Evolutionary conservation across 2,797 vertebrate genomes (phyloP).

Genomic region (Fistularia tabacaria): DNA sequence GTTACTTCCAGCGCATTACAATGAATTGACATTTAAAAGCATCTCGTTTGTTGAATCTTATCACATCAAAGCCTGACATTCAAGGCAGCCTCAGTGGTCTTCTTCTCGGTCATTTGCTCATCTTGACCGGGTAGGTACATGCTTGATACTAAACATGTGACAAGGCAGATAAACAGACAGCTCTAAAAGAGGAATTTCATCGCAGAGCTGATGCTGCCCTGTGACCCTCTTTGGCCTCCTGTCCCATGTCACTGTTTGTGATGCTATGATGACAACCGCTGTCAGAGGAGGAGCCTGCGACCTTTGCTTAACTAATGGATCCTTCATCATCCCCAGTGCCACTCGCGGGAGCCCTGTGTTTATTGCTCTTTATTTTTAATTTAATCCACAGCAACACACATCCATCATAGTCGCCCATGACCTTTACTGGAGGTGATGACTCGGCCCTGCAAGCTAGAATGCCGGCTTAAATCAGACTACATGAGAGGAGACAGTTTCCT

Average conservation of each 20-base stretch:
- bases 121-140: constrained; percentile 54
- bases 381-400: constrained; percentile 71
- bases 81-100: constrained; percentile 4
- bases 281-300: constrained; percentile 75
- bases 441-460: constrained; percentile 49
- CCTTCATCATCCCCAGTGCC: constrained; percentile 68
- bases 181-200: constrained; percentile 37
- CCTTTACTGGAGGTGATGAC: constrained; percentile 78
- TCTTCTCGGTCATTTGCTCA: constrained; percentile 15
- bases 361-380: constrained; percentile 81
- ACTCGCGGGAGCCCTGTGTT: constrained; percentile 58
- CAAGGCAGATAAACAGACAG: constrained; percentile 72
- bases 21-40: constrained; percentile 43
- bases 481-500: constrained; percentile 24
- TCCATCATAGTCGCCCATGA: constrained; percentile 72
- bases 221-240: constrained; percentile 66
- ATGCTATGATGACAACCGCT: constrained; percentile 63
- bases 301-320: constrained; percentile 84
- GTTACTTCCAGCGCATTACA: constrained; percentile 8
- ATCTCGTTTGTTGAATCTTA: constrained; percentile 73
- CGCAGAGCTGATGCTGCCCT: constrained; percentile 38
- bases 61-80: constrained; percentile 46
- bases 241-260: constrained; percentile 49
- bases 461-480: constrained; percentile 35
- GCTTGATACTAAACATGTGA: constrained; percentile 67